Percentiles rank a stretch among this genome's conserved stretches.
phyloP scores from a whole-genome alignment of 2,888 invertebrate species.

The Siphlonurus alternatus region DNA sequence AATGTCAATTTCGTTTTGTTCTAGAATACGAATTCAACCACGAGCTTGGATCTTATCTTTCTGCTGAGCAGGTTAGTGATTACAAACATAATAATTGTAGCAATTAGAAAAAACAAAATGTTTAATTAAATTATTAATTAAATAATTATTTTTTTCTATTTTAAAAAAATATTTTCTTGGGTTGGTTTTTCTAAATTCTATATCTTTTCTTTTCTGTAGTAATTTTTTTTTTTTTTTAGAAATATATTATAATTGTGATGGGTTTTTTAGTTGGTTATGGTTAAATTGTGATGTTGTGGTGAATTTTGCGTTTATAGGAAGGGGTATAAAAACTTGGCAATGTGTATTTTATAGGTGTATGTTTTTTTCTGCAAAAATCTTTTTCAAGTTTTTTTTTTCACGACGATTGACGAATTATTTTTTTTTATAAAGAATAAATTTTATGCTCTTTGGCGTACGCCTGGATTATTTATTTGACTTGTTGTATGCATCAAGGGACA shows the following conservation, averaged over 20 bases:
- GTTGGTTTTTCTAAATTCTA: not conserved
- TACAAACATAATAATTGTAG: not conserved
- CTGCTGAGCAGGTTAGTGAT: not conserved
- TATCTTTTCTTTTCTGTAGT: not conserved
- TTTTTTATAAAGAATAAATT: too few relatives aligned
- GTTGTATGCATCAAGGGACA: not conserved
- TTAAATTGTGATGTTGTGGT: too few relatives aligned
- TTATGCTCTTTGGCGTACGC: too few relatives aligned
- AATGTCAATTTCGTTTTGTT: not conserved
- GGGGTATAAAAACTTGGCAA: too few relatives aligned
- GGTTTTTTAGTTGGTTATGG: too few relatives aligned
- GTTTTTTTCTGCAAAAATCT: too few relatives aligned
- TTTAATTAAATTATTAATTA: not conserved
- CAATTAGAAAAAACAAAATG: not conserved
- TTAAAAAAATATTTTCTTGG: not conserved
- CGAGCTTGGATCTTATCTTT: not conserved
- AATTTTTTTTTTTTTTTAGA: not conserved
- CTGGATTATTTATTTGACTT: not conserved
- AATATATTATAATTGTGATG: not conserved
- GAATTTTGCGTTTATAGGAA: too few relatives aligned
- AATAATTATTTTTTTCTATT: not conserved
- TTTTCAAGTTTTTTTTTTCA: too few relatives aligned
- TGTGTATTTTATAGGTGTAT: too few relatives aligned
- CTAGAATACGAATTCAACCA: not conserved
- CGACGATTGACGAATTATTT: too few relatives aligned